Conservation (phyloP, 2,888 invertebrate species). For the Nymphalis urticae region DNA sequence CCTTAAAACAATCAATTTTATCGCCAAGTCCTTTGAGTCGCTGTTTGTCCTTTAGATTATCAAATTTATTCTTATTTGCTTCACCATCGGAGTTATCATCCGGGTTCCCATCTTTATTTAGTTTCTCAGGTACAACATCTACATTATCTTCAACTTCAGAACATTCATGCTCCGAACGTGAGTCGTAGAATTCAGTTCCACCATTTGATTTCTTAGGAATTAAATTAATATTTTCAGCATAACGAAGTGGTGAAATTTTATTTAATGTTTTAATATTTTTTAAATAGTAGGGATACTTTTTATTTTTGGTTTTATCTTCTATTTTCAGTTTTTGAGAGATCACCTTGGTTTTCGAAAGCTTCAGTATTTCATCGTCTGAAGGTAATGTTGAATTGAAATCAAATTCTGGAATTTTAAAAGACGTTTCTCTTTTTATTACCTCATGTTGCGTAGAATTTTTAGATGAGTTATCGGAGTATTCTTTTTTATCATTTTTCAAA, state of each 20-base stretch:
- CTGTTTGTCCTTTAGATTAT: slow-evolving; percentile 61
- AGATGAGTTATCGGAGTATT: slow-evolving; percentile 13
- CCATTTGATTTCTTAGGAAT: slow-evolving; percentile 84
- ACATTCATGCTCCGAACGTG: slow-evolving; percentile 77
- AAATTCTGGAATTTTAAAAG: slow-evolving; percentile 60
- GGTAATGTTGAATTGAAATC: slow-evolving; percentile 60
- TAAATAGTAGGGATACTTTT: slow-evolving; percentile 86
- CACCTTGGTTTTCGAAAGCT: slow-evolving; percentile 50
- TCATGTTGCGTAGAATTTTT: slow-evolving; percentile 45
- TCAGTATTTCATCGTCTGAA: slow-evolving; percentile 52
- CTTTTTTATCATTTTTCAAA: slow-evolving; percentile 21
- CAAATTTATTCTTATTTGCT: slow-evolving; percentile 51
- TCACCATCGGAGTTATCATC: slow-evolving; percentile 46
- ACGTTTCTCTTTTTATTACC: slow-evolving; percentile 55
- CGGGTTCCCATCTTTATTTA: slow-evolving; percentile 61
- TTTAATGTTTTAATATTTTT: slow-evolving; percentile 62
- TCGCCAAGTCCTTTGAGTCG: slow-evolving; percentile 85
- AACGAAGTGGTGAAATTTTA: slow-evolving; percentile 84
- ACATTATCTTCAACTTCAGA: slow-evolving; percentile 79
- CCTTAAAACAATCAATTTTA: slow-evolving; percentile 87
- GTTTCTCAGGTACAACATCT: slow-evolving; percentile 79
- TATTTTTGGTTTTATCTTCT: slow-evolving; percentile 28
- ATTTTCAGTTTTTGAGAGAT: slow-evolving; percentile 24
- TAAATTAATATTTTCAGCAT: slow-evolving; percentile 83
- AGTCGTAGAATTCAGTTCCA: slow-evolving; percentile 87